Conservation (phyloP, 2,888 invertebrate genomes). For the Neoaliturus tenellus region DNA sequence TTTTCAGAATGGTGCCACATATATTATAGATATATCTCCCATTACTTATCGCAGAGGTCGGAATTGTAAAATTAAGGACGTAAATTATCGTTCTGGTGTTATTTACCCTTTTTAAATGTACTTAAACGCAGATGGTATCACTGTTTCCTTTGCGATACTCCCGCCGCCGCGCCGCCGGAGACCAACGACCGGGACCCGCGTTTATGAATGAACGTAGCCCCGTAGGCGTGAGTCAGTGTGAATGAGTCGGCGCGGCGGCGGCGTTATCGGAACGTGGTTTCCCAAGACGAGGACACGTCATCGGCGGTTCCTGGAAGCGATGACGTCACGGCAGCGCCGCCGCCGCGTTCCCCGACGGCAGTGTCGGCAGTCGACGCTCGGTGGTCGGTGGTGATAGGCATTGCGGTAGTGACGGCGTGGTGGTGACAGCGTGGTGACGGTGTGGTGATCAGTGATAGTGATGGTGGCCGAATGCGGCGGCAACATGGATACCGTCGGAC, state of each 20-base stretch:
- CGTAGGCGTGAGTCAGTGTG: slow-evolving; percentile 6
- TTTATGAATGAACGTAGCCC: slow-evolving; percentile 16
- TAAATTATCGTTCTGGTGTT: too few species aligned
- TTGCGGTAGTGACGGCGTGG: neutral
- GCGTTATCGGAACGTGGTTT: slow-evolving; percentile 19
- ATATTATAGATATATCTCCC: too few species aligned
- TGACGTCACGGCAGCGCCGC: slow-evolving; percentile 25
- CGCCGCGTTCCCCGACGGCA: slow-evolving; percentile 10
- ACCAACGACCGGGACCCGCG: neutral
- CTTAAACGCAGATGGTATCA: too few species aligned
- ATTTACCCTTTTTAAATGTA: too few species aligned
- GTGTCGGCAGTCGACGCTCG: neutral
- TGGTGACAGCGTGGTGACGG: slow-evolving; percentile 19
- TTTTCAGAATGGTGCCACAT: too few species aligned
- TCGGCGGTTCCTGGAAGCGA: slow-evolving; percentile 17
- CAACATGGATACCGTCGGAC: slow-evolving; percentile 28
- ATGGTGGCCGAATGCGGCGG: slow-evolving; percentile 36
- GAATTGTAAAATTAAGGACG: too few species aligned
- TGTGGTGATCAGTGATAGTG: neutral
- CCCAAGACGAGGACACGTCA: slow-evolving; percentile 31
- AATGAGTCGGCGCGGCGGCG: slow-evolving; percentile 22
- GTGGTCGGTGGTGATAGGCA: neutral
- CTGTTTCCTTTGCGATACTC: too few species aligned
- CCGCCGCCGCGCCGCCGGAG: neutral
- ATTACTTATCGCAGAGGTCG: too few species aligned